A percentile compares a stretch with the other conserved stretches of the same genome.
Conservation (phyloP, 2,113 vertebrate genomes). For the Albula goreensis region DNA sequence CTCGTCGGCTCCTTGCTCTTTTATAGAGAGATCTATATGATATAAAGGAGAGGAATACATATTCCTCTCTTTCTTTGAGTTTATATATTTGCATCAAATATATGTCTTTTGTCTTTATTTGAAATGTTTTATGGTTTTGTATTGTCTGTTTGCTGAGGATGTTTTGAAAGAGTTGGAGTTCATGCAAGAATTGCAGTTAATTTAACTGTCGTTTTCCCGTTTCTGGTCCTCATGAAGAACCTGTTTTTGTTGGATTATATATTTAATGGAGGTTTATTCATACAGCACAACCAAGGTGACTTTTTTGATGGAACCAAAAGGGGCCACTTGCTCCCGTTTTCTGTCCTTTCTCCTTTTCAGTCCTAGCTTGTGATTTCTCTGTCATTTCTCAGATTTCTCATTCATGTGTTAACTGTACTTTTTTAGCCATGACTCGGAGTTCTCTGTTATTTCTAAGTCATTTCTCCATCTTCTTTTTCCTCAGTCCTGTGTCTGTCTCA, state of each 20-base stretch:
- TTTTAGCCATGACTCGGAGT: background rate
- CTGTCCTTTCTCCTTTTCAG: background rate
- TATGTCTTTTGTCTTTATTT: slow-evolving; percentile 19
- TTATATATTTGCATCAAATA: slow-evolving; percentile 37
- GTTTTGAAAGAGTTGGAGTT: slow-evolving; percentile 17
- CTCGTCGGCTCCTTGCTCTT: slow-evolving; percentile 18
- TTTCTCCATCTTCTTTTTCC: slow-evolving; percentile 55
- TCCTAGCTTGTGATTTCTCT: background rate
- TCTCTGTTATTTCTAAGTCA: background rate
- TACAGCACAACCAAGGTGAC: background rate
- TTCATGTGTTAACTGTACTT: background rate
- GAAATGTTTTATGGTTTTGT: slow-evolving; percentile 24
- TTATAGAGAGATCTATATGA: slow-evolving; percentile 32
- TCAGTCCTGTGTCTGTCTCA: background rate
- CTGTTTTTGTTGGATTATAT: background rate
- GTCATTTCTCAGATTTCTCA: background rate
- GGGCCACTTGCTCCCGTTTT: background rate
- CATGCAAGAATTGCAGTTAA: background rate
- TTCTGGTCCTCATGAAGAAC: background rate
- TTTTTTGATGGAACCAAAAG: background rate
- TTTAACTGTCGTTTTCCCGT: background rate
- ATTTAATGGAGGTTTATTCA: background rate
- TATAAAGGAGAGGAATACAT: slow-evolving; percentile 21
- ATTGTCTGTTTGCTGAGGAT: slow-evolving; percentile 18
- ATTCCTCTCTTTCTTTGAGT: slow-evolving; percentile 21